phyloP scores from a whole-genome alignment of 1,140 invertebrate species.

The Drosophila setifemur region DNA sequence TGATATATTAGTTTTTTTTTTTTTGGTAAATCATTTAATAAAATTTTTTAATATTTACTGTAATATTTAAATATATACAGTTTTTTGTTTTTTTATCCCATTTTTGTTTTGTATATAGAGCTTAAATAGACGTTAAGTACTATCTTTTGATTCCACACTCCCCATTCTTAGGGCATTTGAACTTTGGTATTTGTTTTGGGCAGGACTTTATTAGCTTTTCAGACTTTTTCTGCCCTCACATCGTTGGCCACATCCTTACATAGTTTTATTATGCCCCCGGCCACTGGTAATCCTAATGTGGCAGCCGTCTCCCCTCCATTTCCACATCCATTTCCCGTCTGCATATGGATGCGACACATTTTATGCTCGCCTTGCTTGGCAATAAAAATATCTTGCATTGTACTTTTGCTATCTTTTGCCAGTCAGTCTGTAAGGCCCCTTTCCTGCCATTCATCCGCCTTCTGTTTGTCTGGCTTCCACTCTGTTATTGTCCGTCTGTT shows the following conservation, averaged over 20 bases:
- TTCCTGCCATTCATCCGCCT: conserved; percentile 13
- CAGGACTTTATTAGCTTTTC: conserved; percentile 39
- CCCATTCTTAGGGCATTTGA: conserved; percentile 23
- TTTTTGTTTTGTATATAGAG: too few relatives aligned
- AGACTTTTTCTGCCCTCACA: conserved; percentile 50
- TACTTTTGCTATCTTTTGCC: conserved; percentile 63
- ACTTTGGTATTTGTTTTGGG: conserved; percentile 14
- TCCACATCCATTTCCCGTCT: conserved; percentile 7
- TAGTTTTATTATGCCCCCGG: conserved; percentile 65
- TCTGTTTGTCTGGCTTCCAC: background rate
- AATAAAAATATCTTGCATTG: conserved; percentile 78
- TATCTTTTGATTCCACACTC: background rate
- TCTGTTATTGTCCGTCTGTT: conserved; percentile 14
- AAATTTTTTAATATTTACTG: too few relatives aligned
- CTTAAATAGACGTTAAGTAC: too few relatives aligned
- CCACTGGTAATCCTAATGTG: conserved; percentile 60
- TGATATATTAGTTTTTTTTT: too few relatives aligned
- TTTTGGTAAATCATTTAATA: too few relatives aligned
- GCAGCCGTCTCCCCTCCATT: conserved; percentile 12
- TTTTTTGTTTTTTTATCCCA: too few relatives aligned
- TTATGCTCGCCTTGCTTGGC: conserved; percentile 69
- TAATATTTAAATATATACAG: too few relatives aligned
- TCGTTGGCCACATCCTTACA: conserved; percentile 76
- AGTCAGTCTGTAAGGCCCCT: too few relatives aligned
- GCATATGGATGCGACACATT: conserved; percentile 76